Evolutionary conservation across 2,797 vertebrate genomes (phyloP).

Genomic region (Knipowitschia caucasica): DNA sequence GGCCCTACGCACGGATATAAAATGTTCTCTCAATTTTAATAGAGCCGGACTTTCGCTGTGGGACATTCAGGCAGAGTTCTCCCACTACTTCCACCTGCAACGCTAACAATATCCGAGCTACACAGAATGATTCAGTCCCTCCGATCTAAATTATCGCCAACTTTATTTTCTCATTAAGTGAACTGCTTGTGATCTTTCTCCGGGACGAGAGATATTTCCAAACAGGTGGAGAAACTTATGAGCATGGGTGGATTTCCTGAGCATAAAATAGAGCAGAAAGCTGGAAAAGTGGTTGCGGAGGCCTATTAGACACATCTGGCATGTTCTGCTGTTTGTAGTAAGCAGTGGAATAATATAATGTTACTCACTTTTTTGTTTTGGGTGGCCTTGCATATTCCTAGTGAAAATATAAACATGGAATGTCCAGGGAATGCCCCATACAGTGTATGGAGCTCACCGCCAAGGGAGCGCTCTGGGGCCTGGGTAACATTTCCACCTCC

Average conservation of each 20-base stretch:
- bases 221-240: constrained; percentile 78
- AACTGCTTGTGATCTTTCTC: constrained; percentile 65
- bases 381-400: constrained; percentile 70
- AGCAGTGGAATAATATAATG: constrained; percentile 72
- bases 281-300: constrained; percentile 56
- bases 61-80: constrained; percentile 47
- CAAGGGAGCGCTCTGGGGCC: constrained; percentile 53
- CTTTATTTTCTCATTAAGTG: constrained; percentile 68
- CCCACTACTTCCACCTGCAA: constrained; percentile 57
- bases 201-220: constrained; percentile 70
- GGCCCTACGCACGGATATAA: constrained; percentile 21
- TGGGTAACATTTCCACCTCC: too few relatives aligned
- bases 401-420: constrained; percentile 65
- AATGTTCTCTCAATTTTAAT: constrained; percentile 46
- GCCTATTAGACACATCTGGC: constrained; percentile 55
- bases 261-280: constrained; percentile 67
- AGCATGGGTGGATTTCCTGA: constrained; percentile 73
- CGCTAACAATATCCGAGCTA: constrained; percentile 66
- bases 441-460: constrained; percentile 66
- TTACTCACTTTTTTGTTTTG: constrained; percentile 75
- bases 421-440: constrained; percentile 62
- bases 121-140: constrained; percentile 67
- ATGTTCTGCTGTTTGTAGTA: constrained; percentile 66
- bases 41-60: constrained; percentile 39
- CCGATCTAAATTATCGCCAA: constrained; percentile 53